Percentiles rank a stretch among this genome's conserved stretches.
Conservation (phyloP, 2,888 invertebrate species). For the Phaonia tiefii region DNA sequence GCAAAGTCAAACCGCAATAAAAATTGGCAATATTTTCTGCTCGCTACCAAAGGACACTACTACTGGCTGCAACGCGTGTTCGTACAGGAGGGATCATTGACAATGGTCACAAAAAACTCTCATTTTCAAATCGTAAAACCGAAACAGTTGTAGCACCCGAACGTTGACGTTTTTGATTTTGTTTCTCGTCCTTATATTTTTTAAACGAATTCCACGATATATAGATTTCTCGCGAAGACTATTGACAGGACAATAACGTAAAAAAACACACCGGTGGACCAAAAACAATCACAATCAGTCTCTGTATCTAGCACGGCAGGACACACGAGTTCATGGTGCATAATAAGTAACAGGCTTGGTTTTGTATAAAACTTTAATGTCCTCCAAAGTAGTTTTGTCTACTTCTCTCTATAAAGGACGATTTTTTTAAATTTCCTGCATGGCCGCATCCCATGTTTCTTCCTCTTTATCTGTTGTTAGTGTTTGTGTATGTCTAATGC, state of each 20-base stretch:
- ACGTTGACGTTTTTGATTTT: slow-evolving; percentile 30
- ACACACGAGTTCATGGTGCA: background rate
- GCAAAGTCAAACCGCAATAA: slow-evolving; percentile 65
- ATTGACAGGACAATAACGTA: background rate
- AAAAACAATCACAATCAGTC: slow-evolving; percentile 12
- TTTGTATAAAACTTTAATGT: slow-evolving; percentile 14
- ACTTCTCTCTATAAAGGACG: background rate
- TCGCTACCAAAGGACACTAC: background rate
- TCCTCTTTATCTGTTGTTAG: background rate
- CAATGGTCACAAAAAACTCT: background rate
- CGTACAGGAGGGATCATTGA: background rate
- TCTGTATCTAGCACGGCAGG: slow-evolving; percentile 14
- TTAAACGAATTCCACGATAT: slow-evolving; percentile 57
- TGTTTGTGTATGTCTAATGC: slow-evolving; percentile 32
- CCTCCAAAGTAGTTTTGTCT: background rate
- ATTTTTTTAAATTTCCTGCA: background rate
- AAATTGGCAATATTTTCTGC: slow-evolving; percentile 31
- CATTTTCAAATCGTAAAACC: background rate
- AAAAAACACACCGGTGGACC: background rate
- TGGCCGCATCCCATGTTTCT: slow-evolving; percentile 5
- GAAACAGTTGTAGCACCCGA: slow-evolving; percentile 23
- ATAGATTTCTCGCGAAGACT: slow-evolving; percentile 50
- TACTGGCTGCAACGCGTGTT: slow-evolving; percentile 19
- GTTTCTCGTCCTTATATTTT: background rate
- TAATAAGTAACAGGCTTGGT: background rate